A percentile compares a stretch with the other conserved stretches of the same genome.
These are phyloP conservation scores for Phenganax stokvisi DNA, from an alignment of 92 coral and sea anemone species.

Conservation along the genomic window DNA sequence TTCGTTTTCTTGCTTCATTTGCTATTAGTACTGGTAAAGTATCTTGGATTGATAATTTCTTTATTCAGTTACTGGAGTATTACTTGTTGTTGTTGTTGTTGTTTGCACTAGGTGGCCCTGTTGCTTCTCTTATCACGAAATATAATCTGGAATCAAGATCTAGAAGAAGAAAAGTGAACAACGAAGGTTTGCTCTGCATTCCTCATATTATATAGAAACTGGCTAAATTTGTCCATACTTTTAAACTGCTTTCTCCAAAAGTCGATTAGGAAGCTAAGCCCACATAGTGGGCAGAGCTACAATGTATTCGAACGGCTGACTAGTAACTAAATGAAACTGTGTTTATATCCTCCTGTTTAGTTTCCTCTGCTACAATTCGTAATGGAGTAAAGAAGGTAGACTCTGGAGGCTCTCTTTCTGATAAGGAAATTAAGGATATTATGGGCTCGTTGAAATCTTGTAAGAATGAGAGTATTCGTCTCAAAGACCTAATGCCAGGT, in stretches of 20 bases:
- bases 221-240: background rate
- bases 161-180: constrained; percentile 14
- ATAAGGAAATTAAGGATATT: constrained; percentile 30
- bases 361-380: constrained; percentile 9
- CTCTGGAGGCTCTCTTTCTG: constrained; percentile 27
- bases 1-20: no score
- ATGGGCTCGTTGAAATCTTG: constrained; percentile 4
- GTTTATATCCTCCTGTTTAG: constrained; percentile 5
- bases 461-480: constrained; percentile 24
- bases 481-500: constrained; percentile 24
- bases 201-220: background rate
- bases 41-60: background rate
- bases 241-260: background rate
- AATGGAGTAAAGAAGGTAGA: constrained; percentile 6
- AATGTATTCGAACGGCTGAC: background rate
- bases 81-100: background rate
- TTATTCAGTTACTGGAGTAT: background rate
- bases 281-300: background rate
- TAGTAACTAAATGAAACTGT: background rate
- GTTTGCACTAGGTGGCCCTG: constrained; percentile 1
- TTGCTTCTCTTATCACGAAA: constrained; percentile 22
- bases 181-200: background rate
- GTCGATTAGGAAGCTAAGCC: background rate
- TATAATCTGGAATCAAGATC: constrained; percentile 6
- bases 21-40: background rate